Evolutionary conservation across 1,140 invertebrate genomes (phyloP).

Genomic region (Anoplolepis gracilipes): DNA sequence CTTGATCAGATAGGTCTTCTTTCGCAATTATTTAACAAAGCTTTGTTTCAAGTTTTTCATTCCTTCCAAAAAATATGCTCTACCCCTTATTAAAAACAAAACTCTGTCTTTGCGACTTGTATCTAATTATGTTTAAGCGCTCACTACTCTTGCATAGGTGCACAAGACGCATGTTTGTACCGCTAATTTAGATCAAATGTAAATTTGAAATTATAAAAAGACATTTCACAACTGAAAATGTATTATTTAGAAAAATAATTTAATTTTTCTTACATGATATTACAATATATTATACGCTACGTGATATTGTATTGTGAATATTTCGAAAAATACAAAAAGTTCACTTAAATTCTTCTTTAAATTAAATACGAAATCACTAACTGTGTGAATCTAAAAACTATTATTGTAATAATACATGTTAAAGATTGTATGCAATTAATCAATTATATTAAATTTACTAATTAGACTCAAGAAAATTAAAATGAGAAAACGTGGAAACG

Average conservation of each 20-base stretch:
- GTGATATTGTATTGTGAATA: not conserved
- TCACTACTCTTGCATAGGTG: constrained; percentile 20
- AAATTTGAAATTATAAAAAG: not conserved
- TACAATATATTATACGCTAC: not conserved
- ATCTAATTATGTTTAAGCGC: constrained; percentile 14
- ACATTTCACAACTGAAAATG: not conserved
- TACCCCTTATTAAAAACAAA: not conserved
- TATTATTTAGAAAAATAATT: not conserved
- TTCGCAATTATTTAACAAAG: not conserved
- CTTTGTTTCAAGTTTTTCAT: not conserved
- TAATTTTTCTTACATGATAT: not conserved
- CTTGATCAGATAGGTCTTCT: not conserved
- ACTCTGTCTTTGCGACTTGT: constrained; percentile 24
- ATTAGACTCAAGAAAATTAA: not conserved
- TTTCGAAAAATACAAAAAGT: constrained; percentile 15
- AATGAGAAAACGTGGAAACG: not conserved
- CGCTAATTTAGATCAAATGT: not conserved
- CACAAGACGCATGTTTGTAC: constrained; percentile 32
- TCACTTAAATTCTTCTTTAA: not conserved
- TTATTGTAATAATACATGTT: not conserved
- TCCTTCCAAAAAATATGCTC: not conserved
- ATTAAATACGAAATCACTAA: not conserved
- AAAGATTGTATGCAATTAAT: not conserved
- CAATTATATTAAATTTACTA: not conserved
- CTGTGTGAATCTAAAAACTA: not conserved